Percentiles rank a stretch among this genome's conserved stretches.
Conservation (phyloP, 2,797 vertebrate species). For the Vespertilio murinus region DNA sequence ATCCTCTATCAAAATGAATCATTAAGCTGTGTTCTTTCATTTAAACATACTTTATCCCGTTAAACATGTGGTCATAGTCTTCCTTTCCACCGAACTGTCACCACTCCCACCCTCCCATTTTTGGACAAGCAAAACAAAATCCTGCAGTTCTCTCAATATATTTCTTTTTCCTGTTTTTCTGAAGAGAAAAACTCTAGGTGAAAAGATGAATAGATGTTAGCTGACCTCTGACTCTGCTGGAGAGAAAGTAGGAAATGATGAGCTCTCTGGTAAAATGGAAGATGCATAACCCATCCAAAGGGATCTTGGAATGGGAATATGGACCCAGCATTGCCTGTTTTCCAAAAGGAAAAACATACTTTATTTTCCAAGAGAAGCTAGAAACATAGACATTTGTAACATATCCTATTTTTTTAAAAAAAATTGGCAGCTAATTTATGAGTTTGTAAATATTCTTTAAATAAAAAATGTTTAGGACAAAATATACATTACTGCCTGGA, state of each 20-base stretch:
- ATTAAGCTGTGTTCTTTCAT: background rate
- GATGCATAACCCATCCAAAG: background rate
- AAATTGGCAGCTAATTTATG: background rate
- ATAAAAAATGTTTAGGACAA: background rate
- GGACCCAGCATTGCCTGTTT: background rate
- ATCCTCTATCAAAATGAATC: background rate
- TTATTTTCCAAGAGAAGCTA: constrained; percentile 4
- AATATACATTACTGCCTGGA: background rate
- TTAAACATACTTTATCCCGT: background rate
- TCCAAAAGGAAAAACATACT: background rate
- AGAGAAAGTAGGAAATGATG: background rate
- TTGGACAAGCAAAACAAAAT: background rate
- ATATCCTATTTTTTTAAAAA: constrained; percentile 4
- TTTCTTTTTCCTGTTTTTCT: background rate
- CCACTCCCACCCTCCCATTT: background rate
- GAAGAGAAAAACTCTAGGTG: background rate
- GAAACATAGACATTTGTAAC: background rate
- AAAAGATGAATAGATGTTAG: background rate
- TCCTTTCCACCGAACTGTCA: background rate
- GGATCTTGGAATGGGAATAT: background rate
- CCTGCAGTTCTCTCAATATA: background rate
- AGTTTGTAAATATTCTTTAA: background rate
- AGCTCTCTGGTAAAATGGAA: background rate
- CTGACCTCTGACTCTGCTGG: background rate
- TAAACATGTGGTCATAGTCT: background rate